phyloP scores from a whole-genome alignment of 2,888 invertebrate species.

The Hyposoter dolosus region DNA sequence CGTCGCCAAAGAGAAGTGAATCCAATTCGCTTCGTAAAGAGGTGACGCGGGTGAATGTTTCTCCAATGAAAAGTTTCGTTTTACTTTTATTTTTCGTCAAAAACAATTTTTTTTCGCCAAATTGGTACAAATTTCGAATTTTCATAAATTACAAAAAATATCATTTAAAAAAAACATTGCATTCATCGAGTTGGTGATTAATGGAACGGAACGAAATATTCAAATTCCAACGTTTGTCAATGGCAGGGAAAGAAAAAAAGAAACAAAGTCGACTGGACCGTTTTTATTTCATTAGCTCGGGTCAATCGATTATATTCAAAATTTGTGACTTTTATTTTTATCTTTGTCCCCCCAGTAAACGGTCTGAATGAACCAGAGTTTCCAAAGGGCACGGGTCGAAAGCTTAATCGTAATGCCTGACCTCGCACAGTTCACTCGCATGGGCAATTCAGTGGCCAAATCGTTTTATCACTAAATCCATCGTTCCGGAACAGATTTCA shows the following conservation, averaged over 20 bases:
- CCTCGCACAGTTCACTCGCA: constrained; percentile 48
- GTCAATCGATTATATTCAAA: constrained; percentile 70
- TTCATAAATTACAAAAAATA: background rate
- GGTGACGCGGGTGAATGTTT: background rate
- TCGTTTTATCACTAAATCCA: background rate
- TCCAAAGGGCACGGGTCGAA: constrained; percentile 69
- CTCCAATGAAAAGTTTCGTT: background rate
- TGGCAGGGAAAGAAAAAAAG: constrained; percentile 33
- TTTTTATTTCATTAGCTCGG: constrained; percentile 65
- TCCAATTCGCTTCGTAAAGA: constrained; percentile 28
- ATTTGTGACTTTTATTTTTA: constrained; percentile 55
- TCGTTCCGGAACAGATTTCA: background rate
- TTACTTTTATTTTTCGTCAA: too few relatives aligned
- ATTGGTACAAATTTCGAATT: background rate
- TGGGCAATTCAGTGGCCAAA: background rate
- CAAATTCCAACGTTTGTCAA: background rate
- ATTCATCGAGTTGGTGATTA: background rate
- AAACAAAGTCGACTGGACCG: constrained; percentile 70
- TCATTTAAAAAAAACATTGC: background rate
- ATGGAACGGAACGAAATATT: background rate
- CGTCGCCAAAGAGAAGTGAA: constrained; percentile 6
- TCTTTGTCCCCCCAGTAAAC: constrained; percentile 54
- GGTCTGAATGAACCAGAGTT: constrained; percentile 71
- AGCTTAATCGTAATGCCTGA: constrained; percentile 74
- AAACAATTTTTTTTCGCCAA: background rate